Evolutionary conservation across 2,113 vertebrate species (phyloP), one percentile per base, ranked within the genome.

Genomic region (Rhinoptilus africanus): DNA sequence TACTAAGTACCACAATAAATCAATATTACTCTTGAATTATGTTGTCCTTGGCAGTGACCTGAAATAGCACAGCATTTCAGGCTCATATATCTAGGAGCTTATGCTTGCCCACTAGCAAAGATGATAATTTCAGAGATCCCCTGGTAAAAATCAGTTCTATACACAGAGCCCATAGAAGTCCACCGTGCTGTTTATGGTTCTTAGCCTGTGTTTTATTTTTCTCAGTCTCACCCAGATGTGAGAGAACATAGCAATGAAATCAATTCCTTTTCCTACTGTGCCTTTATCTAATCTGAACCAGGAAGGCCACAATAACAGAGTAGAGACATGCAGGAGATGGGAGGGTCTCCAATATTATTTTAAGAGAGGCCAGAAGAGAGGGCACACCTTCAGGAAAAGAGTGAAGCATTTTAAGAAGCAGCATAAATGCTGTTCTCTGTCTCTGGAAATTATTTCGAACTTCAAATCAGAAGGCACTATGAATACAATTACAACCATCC

Each of bases 351-450:
- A n/a, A 4, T 32, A 16, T 43, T 73, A 12, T 37, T 83, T 76
- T 11, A 17, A 57, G 32, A 79, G 35, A 78, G 23, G 18, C 20
- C 37, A 37, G 37, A 86, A 57, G 12, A 85, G 16, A 41, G 10
- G 17, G 72, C 1, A 5, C 17, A 21, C n/a, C 12, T 62, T 66
- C 43, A 47, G 35, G 26, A 80, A 63, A 73, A 34, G 23, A 48
- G 15, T 3, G 22, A 63, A 74, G 6, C 26, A 24, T 24, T 75
- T 68, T 28, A 79, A 66, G 8, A 63, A 53, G 34, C 5, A 8
- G 4, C 0, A 0, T 30, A 53, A 66, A 64, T 0, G 0, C 6
- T 63, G 8, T 34, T 22, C 21, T 24, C 12, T 43, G 22, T 23
- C 41, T 64, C 8, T 7, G 19, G 41, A 73, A 69, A 34, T 80